A percentile compares a stretch with the other conserved stretches of the same genome.
These are phyloP conservation scores for Nomada ferruginata DNA, from an alignment of 2,888 invertebrate genomes.

Conservation along the genomic window DNA sequence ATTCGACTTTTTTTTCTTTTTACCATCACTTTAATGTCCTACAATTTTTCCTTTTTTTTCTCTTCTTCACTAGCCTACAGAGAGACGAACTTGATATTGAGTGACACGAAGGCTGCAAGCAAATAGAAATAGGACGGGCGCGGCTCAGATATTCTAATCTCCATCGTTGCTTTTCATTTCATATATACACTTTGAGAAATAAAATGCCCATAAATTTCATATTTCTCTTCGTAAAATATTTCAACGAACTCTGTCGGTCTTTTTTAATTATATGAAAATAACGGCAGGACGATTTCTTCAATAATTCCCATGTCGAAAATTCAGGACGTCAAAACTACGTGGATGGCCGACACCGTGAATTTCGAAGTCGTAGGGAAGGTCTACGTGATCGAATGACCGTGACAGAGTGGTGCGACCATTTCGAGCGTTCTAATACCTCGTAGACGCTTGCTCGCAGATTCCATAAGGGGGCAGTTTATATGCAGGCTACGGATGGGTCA, in stretches of 20 bases:
- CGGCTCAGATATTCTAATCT: too few relatives aligned
- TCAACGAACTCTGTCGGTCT: too few relatives aligned
- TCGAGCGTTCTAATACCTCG: constrained; percentile 63
- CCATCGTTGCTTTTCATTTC: background rate
- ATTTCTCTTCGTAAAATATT: background rate
- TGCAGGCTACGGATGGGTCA: constrained; percentile 81
- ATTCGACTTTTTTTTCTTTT: constrained; percentile 58
- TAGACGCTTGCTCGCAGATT: constrained; percentile 69
- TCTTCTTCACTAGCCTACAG: background rate
- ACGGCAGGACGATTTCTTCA: too few relatives aligned
- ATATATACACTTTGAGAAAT: too few relatives aligned
- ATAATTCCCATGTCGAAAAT: too few relatives aligned
- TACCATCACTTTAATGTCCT: constrained; percentile 32
- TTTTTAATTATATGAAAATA: too few relatives aligned
- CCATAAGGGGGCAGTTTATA: constrained; percentile 82
- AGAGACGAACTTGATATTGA: background rate
- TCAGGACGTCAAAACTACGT: background rate
- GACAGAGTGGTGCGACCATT: constrained; percentile 57
- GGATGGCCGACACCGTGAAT: background rate
- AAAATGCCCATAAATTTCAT: background rate
- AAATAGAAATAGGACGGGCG: background rate
- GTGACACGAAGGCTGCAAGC: background rate
- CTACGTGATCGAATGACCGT: constrained; percentile 48
- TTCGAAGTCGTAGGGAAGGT: constrained; percentile 23
- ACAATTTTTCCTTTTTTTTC: constrained; percentile 13